Evolutionary conservation across 2,888 invertebrate genomes (phyloP).

Genomic region (Muscina levida): DNA sequence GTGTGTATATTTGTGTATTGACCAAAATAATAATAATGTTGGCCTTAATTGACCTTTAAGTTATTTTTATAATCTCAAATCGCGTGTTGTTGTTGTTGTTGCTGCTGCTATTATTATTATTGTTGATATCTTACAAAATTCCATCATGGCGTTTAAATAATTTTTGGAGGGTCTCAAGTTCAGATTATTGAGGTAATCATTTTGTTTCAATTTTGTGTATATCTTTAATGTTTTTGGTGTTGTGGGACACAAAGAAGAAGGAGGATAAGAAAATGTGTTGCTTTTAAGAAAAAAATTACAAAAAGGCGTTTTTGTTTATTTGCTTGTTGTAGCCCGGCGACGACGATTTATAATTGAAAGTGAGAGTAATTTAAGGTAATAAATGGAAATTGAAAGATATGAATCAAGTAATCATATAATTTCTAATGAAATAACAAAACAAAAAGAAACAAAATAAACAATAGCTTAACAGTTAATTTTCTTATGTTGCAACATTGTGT

Average conservation of each 20-base stretch:
- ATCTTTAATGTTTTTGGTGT: no score
- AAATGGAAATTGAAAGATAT: constrained; percentile 54
- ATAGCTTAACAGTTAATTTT: no score
- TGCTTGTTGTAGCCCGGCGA: no score
- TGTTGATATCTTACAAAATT: constrained; percentile 12
- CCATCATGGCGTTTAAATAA: background rate
- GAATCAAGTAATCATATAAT: constrained; percentile 30
- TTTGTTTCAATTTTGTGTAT: no score
- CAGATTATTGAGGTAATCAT: constrained; percentile 3
- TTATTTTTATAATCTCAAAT: background rate
- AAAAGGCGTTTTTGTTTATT: constrained; percentile 11
- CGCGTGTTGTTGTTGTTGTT: background rate
- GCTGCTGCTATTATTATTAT: background rate
- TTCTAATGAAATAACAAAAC: constrained; percentile 8
- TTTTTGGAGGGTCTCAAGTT: background rate
- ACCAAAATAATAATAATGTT: constrained; percentile 10
- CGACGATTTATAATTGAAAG: constrained; percentile 52
- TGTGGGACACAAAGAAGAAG: no score
- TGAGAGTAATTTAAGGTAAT: constrained; percentile 61
- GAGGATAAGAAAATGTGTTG: constrained; percentile 8
- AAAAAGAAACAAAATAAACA: no score
- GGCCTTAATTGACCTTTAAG: constrained; percentile 12
- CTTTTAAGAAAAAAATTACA: background rate
- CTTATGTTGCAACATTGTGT: no score
- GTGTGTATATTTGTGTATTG: background rate